A percentile compares a stretch with the other conserved stretches of the same genome.
Conservation (phyloP, 2,113 vertebrate genomes). For the Malurus elegans region DNA sequence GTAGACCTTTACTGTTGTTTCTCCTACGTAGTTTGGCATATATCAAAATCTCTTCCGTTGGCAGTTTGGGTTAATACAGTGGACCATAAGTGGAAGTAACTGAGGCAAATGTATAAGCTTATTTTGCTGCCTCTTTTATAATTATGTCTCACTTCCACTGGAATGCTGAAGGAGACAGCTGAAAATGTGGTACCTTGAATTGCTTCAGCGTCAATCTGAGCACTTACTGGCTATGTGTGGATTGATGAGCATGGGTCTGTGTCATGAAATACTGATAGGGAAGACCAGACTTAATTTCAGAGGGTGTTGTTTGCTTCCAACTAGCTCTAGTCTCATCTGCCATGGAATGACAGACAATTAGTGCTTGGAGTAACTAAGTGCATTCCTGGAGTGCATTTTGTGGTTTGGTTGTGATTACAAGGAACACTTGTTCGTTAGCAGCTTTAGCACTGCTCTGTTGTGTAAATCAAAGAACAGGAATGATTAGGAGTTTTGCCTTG, state of each 20-base stretch:
- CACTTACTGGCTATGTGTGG: background rate
- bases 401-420: background rate
- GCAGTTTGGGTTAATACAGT: background rate
- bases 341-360: background rate
- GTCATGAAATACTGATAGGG: background rate
- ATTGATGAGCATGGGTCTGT: background rate
- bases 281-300: background rate
- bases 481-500: background rate
- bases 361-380: background rate
- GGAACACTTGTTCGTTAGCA: background rate
- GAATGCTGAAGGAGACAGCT: background rate
- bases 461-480: background rate
- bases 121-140: background rate
- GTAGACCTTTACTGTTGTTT: background rate
- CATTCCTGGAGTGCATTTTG: background rate
- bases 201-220: background rate
- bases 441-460: background rate
- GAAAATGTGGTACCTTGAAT: background rate
- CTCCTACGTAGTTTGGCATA: background rate
- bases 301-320: background rate
- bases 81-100: background rate
- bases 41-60: background rate
- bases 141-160: background rate
- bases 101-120: background rate
- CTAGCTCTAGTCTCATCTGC: background rate